Evolutionary conservation across 2,797 vertebrate genomes (phyloP).

Genomic region (Tachyglossus aculeatus): DNA sequence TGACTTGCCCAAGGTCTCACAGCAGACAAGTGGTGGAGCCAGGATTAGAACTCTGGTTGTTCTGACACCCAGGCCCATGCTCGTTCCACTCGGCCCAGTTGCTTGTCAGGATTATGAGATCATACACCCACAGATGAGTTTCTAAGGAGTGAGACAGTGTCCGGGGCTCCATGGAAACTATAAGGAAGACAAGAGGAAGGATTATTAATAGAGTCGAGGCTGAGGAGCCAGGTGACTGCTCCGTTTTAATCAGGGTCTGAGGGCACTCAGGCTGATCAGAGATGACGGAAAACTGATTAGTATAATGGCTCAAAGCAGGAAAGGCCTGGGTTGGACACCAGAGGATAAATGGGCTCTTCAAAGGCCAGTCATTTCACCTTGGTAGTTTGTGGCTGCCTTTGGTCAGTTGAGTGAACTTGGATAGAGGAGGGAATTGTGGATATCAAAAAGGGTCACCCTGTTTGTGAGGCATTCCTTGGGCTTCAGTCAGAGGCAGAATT

Average conservation of each 20-base stretch:
- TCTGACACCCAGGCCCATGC: no score
- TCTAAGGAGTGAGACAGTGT: not conserved
- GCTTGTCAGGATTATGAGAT: constrained; percentile 1
- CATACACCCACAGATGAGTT: not conserved
- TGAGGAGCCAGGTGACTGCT: constrained; percentile 27
- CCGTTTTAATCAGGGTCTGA: constrained; percentile 26
- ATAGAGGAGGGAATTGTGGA: not conserved
- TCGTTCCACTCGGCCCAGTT: no score
- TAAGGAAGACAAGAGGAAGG: not conserved
- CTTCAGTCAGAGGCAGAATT: no score
- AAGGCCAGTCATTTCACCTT: not conserved
- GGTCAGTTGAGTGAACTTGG: not conserved
- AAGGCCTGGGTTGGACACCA: not conserved
- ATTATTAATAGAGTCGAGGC: not conserved
- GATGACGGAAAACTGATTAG: constrained; percentile 32
- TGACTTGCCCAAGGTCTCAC: no score
- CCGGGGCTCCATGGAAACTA: constrained; percentile 19
- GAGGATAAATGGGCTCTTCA: not conserved
- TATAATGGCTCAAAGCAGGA: not conserved
- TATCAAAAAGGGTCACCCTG: no score
- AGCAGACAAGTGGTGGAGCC: no score
- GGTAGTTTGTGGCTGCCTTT: not conserved
- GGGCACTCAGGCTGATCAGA: constrained; percentile 23
- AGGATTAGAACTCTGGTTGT: no score
- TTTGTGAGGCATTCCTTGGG: no score